Evolutionary conservation across 2,113 vertebrate genomes (phyloP).

Genomic region (Eira barbara): DNA sequence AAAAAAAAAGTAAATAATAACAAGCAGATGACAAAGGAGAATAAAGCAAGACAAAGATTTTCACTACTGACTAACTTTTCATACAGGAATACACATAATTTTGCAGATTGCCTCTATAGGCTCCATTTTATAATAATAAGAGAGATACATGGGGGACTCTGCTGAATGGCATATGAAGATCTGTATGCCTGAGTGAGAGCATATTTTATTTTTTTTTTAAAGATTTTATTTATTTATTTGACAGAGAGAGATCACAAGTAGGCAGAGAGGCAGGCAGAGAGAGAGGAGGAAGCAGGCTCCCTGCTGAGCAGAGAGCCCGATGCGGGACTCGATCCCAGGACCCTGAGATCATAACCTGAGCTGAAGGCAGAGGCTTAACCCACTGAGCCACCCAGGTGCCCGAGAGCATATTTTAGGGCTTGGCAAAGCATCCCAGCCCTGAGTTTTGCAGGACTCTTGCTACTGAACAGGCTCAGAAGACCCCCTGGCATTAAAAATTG

Average conservation of each 20-base stretch:
- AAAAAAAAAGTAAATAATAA: neutral
- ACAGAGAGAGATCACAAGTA: too few relatives aligned
- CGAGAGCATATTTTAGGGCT: neutral
- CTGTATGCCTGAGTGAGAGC: neutral
- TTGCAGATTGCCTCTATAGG: neutral
- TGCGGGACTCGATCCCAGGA: too few relatives aligned
- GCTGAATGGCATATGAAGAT: neutral
- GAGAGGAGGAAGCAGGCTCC: too few relatives aligned
- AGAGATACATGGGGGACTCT: neutral
- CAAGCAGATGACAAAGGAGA: neutral
- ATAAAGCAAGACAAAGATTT: neutral
- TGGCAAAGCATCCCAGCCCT: neutral
- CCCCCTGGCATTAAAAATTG: neutral
- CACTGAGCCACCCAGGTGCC: too few relatives aligned
- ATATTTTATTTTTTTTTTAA: too few relatives aligned
- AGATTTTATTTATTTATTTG: too few relatives aligned
- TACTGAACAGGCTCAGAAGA: neutral
- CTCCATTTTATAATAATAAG: constrained; percentile 13
- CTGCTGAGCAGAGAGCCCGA: too few relatives aligned
- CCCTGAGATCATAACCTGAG: too few relatives aligned
- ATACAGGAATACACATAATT: neutral
- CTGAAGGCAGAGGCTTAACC: too few relatives aligned
- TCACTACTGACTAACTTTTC: neutral
- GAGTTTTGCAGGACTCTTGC: neutral
- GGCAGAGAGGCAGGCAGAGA: too few relatives aligned